Evolutionary conservation across 2,113 vertebrate species (phyloP), one percentile per base, ranked within the genome.

Genomic region (Jacana jacana): DNA sequence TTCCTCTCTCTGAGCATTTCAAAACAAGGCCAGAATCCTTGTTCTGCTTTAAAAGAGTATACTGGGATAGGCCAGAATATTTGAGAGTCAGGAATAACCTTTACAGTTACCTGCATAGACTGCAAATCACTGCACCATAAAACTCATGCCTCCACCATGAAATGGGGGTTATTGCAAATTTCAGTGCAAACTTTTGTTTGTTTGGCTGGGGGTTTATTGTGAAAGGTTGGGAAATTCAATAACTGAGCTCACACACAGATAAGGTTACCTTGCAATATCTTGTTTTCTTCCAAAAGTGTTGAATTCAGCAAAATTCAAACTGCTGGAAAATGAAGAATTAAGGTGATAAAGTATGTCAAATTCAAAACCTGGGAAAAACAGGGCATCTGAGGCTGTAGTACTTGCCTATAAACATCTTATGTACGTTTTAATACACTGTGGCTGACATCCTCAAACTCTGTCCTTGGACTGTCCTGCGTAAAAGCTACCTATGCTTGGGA

Each of bases 261-360:
- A 92, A 95, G 42, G 42, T 81, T 88, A 61, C 35, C 57, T 39
- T 81, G 17, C 30, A 30, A 14, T 92, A 40, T 63, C 80, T 93
- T 89, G 48, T 71, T 96, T 92, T 70, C 77, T 75, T 91, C 69
- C 48, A 28, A 60, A 91, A 86, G 9, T 46, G 31, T 70, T 86
- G 76, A 81, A 83, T 70, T 92, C 94, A 95, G 94, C 80, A 86
- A 66, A 66, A 81, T 68, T 92, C 35, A 72, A 79, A 86, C 66
- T 80, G 22, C 44, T 80, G 40, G 18, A 86, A 85, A 89, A 75
- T 6, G 8, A 84, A 81, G 57, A 66, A 79, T 65, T 72, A 65
- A 81, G 40, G 49, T 57, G 70, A 76, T 61, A 44, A 85, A 92
- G 20, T 28, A 57, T 8, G 48, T 91, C 46, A 85, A 4, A 60